Evolutionary conservation across 2,797 vertebrate genomes (phyloP).

Genomic region (Coregonus suidteri): DNA sequence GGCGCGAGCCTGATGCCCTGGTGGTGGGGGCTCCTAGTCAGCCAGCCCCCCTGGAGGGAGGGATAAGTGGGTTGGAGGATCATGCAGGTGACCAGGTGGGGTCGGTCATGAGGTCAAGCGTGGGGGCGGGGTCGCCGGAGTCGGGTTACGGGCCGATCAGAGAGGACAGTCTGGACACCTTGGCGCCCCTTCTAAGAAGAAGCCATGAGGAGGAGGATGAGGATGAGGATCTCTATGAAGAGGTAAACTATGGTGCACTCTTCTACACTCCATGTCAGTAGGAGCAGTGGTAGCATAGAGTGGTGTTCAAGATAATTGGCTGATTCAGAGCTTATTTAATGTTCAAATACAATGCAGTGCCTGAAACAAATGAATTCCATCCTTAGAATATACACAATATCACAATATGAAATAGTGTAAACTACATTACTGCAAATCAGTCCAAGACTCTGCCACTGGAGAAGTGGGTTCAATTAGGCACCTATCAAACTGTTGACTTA

Average conservation of each 20-base stretch:
- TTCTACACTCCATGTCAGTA: not conserved
- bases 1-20: constrained; percentile 81
- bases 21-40: constrained; percentile 65
- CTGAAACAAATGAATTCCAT: no score
- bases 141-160: constrained; percentile 7
- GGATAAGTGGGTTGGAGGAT: constrained; percentile 40
- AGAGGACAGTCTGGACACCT: constrained; percentile 17
- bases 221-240: constrained; percentile 75
- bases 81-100: not conserved
- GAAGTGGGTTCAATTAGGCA: no score
- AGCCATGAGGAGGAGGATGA: constrained; percentile 48
- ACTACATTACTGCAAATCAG: no score
- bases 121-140: constrained; percentile 12
- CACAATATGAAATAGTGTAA: no score
- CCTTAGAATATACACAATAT: no score
- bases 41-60: constrained; percentile 68
- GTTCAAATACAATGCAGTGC: no score
- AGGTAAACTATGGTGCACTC: constrained; percentile 71
- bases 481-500: no score
- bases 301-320: no score
- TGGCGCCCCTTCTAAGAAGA: constrained; percentile 18
- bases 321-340: no score
- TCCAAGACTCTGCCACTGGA: no score
- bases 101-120: no score
- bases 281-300: no score